Evolutionary conservation across 2,888 invertebrate genomes (phyloP).

Genomic region (Flexamia atlantica): DNA sequence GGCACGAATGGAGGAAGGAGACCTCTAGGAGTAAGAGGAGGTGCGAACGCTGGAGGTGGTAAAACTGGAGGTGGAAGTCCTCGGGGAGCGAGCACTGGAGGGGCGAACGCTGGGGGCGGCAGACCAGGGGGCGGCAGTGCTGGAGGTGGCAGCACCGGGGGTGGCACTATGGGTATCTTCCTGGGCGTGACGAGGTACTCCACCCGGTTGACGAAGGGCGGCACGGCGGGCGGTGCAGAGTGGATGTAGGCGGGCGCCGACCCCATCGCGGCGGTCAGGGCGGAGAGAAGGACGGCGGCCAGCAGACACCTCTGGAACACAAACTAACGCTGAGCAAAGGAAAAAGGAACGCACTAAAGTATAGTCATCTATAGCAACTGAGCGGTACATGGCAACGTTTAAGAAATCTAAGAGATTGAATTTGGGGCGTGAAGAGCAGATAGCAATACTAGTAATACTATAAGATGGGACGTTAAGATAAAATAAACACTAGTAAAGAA

Average conservation of each 20-base stretch:
- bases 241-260: conserved; percentile 38
- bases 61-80: conserved; percentile 72
- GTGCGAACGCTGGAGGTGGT: conserved; percentile 44
- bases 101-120: conserved; percentile 43
- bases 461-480: too few species aligned
- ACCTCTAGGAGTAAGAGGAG: not conserved
- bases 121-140: conserved; percentile 74
- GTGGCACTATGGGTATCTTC: not conserved
- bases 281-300: conserved; percentile 4
- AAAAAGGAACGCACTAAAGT: too few species aligned
- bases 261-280: not conserved
- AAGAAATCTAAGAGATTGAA: too few species aligned
- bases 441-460: too few species aligned
- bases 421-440: too few species aligned
- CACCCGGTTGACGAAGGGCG: conserved; percentile 42
- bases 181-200: conserved; percentile 35
- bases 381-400: too few species aligned
- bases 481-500: too few species aligned
- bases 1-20: not conserved
- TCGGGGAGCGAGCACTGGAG: not conserved
- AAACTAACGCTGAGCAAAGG: not conserved
- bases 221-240: conserved; percentile 38
- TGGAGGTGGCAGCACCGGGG: not conserved
- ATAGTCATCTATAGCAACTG: too few species aligned
- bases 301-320: conserved; percentile 11